Base-by-base conservation (phyloP, 35 echinoderm and acorn worm genomes). In the Apostichopus japonicus region DNA sequence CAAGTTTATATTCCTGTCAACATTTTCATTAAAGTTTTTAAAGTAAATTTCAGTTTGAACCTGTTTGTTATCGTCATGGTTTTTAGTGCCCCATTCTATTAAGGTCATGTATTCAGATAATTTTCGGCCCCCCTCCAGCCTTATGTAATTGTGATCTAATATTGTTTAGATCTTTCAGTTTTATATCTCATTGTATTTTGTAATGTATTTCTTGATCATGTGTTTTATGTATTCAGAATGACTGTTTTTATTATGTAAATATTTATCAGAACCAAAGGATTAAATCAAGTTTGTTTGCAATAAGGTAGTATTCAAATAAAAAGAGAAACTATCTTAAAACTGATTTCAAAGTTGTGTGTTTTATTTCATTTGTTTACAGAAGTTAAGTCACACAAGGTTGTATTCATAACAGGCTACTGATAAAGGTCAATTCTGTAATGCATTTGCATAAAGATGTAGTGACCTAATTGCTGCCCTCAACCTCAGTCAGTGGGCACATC, bases 291-390 rank as follows among this genome's bases (percentile, higher is more conserved):
- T 83, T 83, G 79, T 52, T 83, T 83, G 79, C 79, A 83, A 83
- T 83, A 83, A 83, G 79, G 51, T 83, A 83, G 79, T 83, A 83
- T 83, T 83, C 79, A 54, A 27, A 52, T 52, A 83, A 83, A 52
- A 55, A 44, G 33, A 44, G 0, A 17, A 83, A 44, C 33, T 44
- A 44, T 44, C 33, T 44, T 44, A 44, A 44, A 44, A 44, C 33
- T 44, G 33, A 44, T 44, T 44, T 44, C 33, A 44, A 44, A 44
- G 33, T 44, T 44, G 33, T 44, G n/a, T n/a, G n/a, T 44, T 44
- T 33, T 33, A 1, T 44, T 44, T 4, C 33, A 44, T 44, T 44
- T 44, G 33, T 44, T 44, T 44, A 44, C 33, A 44, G 0, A 44
- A 44, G 33, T 44, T 3, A 44, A 44, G 33, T 44, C 33, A 44